Percentiles rank a stretch among this genome's conserved stretches.
These are phyloP conservation scores for Apteryx owenii DNA, from an alignment of 2,113 vertebrate genomes.

Conservation along the genomic window DNA sequence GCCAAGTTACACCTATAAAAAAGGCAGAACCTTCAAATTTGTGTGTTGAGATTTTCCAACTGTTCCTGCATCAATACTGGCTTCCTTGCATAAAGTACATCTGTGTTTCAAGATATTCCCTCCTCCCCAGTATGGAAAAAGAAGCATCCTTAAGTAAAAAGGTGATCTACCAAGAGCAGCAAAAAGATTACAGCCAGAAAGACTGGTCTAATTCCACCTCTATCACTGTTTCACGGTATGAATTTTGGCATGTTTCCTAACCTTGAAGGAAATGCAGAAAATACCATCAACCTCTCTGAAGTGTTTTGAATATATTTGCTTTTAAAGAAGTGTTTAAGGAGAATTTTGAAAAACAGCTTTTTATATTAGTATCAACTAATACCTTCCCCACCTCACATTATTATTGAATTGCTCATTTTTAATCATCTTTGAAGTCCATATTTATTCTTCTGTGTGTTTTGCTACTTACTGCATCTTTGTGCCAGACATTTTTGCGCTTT, in stretches of 20 bases:
- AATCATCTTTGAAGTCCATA: background rate
- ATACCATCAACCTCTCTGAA: background rate
- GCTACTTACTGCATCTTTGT: background rate
- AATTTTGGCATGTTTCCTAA: background rate
- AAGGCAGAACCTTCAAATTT: slow-evolving; percentile 59
- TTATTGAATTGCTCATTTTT: slow-evolving; percentile 6
- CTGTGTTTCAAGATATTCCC: background rate
- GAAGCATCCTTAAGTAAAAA: background rate
- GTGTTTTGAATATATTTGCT: background rate
- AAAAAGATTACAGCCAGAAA: background rate
- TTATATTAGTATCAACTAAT: background rate
- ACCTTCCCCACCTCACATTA: background rate
- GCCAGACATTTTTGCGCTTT: background rate
- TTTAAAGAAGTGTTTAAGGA: background rate
- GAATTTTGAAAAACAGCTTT: background rate
- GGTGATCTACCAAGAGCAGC: background rate
- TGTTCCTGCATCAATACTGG: slow-evolving; percentile 18
- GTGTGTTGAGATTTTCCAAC: slow-evolving; percentile 30
- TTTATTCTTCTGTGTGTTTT: slow-evolving; percentile 31
- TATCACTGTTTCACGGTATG: background rate
- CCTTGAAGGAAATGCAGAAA: background rate
- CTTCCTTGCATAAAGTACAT: slow-evolving; percentile 20
- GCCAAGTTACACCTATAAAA: slow-evolving; percentile 57
- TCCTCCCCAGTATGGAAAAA: background rate
- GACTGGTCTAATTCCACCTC: background rate